phyloP scores from a whole-genome alignment of 1,140 invertebrate species.

The Diachasmimorpha longicaudata region DNA sequence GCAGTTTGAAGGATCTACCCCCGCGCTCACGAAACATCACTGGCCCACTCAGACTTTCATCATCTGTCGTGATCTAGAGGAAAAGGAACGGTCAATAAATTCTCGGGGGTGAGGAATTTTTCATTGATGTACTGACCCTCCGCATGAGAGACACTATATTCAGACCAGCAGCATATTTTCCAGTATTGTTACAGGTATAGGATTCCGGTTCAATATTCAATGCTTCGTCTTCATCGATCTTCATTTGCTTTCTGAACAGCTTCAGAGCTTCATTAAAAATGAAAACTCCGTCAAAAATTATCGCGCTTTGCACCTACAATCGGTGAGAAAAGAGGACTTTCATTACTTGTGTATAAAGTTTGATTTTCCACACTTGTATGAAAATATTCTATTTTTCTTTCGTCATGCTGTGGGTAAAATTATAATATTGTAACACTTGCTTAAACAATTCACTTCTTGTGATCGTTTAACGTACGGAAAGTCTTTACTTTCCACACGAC shows the following conservation, averaged over 20 bases:
- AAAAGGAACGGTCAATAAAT: background rate
- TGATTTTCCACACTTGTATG: too few relatives aligned
- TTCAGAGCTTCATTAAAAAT: slow-evolving; percentile 24
- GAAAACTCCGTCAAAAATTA: slow-evolving; percentile 28
- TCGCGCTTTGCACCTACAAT: slow-evolving; percentile 13
- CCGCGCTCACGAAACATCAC: slow-evolving; percentile 26
- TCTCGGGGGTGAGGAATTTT: background rate
- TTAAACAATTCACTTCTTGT: too few relatives aligned
- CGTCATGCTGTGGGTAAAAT: too few relatives aligned
- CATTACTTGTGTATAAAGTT: too few relatives aligned
- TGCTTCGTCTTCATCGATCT: background rate
- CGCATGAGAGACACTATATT: slow-evolving; percentile 18
- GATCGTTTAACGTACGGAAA: too few relatives aligned
- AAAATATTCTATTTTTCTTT: too few relatives aligned
- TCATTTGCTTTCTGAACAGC: background rate
- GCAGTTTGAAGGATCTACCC: slow-evolving; percentile 19
- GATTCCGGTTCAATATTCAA: slow-evolving; percentile 8
- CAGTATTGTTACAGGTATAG: slow-evolving; percentile 8
- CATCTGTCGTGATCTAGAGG: slow-evolving; percentile 14
- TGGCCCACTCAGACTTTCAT: slow-evolving; percentile 10
- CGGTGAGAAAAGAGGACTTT: too few relatives aligned
- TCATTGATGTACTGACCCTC: slow-evolving; percentile 40
- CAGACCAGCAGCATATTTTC: slow-evolving; percentile 24
- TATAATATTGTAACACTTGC: too few relatives aligned
- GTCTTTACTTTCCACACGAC: too few relatives aligned